Evolutionary conservation across 1,140 invertebrate species (phyloP).

Genomic region (Elysia chlorotica): DNA sequence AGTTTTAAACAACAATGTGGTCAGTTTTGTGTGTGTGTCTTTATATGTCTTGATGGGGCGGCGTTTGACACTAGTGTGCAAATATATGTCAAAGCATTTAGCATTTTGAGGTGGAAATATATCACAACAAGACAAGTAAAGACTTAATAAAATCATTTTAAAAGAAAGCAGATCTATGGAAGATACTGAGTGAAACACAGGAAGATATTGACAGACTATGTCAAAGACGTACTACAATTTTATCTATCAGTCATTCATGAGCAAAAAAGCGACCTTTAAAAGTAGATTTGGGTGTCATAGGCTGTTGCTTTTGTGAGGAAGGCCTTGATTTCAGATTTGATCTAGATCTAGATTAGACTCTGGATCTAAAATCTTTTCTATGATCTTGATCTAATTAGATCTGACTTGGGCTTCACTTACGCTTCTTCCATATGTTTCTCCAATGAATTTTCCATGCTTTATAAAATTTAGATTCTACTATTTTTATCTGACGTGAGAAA

Average conservation of each 20-base stretch:
- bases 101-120: too few species aligned
- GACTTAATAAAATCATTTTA: too few species aligned
- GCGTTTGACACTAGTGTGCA: too few species aligned
- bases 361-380: not conserved
- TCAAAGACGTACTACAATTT: not conserved
- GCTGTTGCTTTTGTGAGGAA: not conserved
- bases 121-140: too few species aligned
- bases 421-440: constrained; percentile 12
- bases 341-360: not conserved
- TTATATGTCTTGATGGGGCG: too few species aligned
- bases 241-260: not conserved
- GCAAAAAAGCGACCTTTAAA: not conserved
- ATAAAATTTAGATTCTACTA: not conserved
- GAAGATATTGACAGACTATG: too few species aligned
- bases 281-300: not conserved
- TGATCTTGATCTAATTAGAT: too few species aligned
- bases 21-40: too few species aligned
- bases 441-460: constrained; percentile 6
- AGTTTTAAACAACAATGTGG: too few species aligned
- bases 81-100: too few species aligned
- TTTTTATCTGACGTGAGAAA: not conserved
- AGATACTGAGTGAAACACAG: too few species aligned
- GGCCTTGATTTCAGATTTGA: not conserved
- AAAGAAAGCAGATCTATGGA: too few species aligned
- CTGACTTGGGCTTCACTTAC: not conserved